Conservation (phyloP, 2,888 invertebrate species). For the Emmelina monodactyla region DNA sequence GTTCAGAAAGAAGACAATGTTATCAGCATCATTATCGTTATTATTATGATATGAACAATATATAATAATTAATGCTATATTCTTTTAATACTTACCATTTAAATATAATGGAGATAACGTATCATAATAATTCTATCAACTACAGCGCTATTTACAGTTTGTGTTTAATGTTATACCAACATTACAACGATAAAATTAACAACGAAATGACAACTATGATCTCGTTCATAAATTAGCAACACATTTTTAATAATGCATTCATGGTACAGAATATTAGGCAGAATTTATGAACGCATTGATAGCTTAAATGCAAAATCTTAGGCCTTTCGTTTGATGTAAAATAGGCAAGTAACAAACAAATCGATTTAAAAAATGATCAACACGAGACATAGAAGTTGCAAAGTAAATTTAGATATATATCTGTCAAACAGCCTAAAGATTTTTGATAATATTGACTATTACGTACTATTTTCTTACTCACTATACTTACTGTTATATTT, state of each 20-base stretch:
- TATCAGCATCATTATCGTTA: constrained; percentile 62
- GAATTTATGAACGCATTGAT: too few species aligned
- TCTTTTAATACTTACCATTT: constrained; percentile 49
- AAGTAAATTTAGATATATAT: constrained; percentile 21
- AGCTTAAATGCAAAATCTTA: too few species aligned
- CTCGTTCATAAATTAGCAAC: constrained; percentile 24
- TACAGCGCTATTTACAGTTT: constrained; percentile 48
- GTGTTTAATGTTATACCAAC: constrained; percentile 24
- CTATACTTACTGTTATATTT: constrained; percentile 46
- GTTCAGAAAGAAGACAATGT: constrained; percentile 77
- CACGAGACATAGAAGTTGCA: too few species aligned
- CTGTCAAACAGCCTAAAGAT: constrained; percentile 56
- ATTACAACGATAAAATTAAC: constrained; percentile 39
- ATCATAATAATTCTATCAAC: constrained; percentile 44
- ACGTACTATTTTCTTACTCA: constrained; percentile 33
- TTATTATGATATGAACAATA: constrained; percentile 75
- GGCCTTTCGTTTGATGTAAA: too few species aligned
- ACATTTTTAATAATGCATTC: too few species aligned
- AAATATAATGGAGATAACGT: constrained; percentile 54
- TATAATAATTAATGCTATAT: constrained; percentile 67
- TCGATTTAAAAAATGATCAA: too few species aligned
- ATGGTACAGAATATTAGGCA: too few species aligned
- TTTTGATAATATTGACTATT: constrained; percentile 54
- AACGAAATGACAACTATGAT: constrained; percentile 24
- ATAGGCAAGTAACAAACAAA: too few species aligned